Evolutionary conservation across 1,140 invertebrate species (phyloP).

Genomic region (Drosophila teissieri): DNA sequence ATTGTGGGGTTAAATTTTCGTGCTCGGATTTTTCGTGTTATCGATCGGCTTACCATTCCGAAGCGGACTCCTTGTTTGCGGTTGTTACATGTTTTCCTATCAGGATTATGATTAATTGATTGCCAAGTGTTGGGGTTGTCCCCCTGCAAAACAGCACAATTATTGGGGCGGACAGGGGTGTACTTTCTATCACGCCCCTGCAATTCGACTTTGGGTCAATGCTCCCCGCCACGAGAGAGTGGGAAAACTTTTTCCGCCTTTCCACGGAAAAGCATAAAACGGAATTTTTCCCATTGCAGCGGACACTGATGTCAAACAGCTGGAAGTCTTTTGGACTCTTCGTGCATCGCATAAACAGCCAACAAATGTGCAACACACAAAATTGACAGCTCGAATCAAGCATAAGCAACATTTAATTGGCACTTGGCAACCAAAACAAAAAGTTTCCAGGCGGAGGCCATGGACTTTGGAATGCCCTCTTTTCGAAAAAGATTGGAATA

Average conservation of each 20-base stretch:
- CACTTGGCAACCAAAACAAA: slow-evolving; percentile 43
- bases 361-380: slow-evolving; percentile 48
- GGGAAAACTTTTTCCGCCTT: slow-evolving; percentile 29
- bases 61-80: slow-evolving; percentile 50
- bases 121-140: slow-evolving; percentile 51
- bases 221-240: slow-evolving; percentile 6
- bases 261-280: slow-evolving; percentile 52
- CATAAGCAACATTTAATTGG: slow-evolving; percentile 73
- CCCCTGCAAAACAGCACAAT: slow-evolving; percentile 23
- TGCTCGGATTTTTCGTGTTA: slow-evolving; percentile 56
- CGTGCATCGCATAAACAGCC: slow-evolving; percentile 39
- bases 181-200: slow-evolving; percentile 54
- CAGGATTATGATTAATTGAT: slow-evolving; percentile 79
- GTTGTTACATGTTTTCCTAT: slow-evolving; percentile 73
- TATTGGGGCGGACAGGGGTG: slow-evolving; percentile 22
- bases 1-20: slow-evolving; percentile 39
- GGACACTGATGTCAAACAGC: slow-evolving; percentile 63
- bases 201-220: slow-evolving; percentile 58
- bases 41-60: slow-evolving; percentile 56
- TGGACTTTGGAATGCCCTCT: slow-evolving; percentile 1
- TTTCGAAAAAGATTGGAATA: too few relatives aligned
- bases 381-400: slow-evolving; percentile 70
- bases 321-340: slow-evolving; percentile 36
- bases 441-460: neutral
- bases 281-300: slow-evolving; percentile 17